A percentile compares a stretch with the other conserved stretches of the same genome.
Conservation (phyloP, 2,888 invertebrate species). For the Brassicogethes aeneus region DNA sequence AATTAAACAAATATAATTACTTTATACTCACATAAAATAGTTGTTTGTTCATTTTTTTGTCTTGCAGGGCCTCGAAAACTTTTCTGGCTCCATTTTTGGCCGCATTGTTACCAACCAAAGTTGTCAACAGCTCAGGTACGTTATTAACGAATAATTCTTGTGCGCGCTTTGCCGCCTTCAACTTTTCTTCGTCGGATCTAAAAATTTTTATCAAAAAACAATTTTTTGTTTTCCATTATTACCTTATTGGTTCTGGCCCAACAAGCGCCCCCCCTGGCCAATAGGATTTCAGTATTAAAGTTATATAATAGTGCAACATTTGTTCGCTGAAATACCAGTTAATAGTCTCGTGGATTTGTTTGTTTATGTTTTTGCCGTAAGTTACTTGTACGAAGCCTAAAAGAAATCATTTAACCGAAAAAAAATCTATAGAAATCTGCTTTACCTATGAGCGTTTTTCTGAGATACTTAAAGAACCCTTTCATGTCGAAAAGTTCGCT, state of each 20-base stretch:
- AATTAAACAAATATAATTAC: constrained; percentile 4
- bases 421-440: constrained; percentile 40
- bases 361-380: constrained; percentile 82
- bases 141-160: constrained; percentile 60
- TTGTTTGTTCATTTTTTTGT: constrained; percentile 80
- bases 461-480: constrained; percentile 79
- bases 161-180: constrained; percentile 62
- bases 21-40: constrained; percentile 72
- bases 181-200: constrained; percentile 54
- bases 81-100: constrained; percentile 77
- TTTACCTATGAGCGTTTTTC: constrained; percentile 71
- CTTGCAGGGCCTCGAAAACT: constrained; percentile 79
- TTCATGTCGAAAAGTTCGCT: constrained; percentile 87
- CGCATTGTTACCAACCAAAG: constrained; percentile 77
- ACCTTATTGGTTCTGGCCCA: constrained; percentile 36
- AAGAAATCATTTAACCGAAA: constrained; percentile 51
- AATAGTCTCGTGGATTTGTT: constrained; percentile 81
- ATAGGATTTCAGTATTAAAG: constrained; percentile 74
- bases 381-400: constrained; percentile 46
- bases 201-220: background rate
- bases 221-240: background rate
- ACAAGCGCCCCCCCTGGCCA: constrained; percentile 81
- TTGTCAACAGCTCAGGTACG: constrained; percentile 70
- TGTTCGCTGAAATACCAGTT: constrained; percentile 83
- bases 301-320: constrained; percentile 82